Evolutionary conservation across 2,888 invertebrate genomes (phyloP).

Genomic region (Frankliniella fusca): DNA sequence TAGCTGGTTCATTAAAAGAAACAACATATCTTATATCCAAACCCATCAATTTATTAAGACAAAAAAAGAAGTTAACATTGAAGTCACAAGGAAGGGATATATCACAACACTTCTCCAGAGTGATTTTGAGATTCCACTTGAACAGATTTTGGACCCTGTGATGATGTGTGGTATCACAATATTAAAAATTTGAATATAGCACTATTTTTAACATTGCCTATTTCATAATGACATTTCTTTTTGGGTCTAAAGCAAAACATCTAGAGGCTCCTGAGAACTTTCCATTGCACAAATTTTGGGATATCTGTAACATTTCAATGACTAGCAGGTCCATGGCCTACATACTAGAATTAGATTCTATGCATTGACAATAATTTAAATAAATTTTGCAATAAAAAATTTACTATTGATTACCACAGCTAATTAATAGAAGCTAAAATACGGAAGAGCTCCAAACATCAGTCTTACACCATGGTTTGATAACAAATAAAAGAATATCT

Average conservation of each 20-base stretch:
- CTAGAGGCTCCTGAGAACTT: background rate
- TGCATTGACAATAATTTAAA: background rate
- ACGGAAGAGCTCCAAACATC: background rate
- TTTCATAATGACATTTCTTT: background rate
- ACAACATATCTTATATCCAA: background rate
- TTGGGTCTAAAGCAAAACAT: background rate
- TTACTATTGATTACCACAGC: background rate
- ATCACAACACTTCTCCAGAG: background rate
- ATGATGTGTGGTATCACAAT: constrained; percentile 11
- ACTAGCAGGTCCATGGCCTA: background rate
- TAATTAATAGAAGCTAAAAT: background rate
- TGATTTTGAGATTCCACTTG: constrained; percentile 14
- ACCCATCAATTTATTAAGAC: constrained; percentile 13
- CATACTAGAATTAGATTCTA: background rate
- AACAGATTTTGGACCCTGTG: constrained; percentile 10
- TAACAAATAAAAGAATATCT: no score
- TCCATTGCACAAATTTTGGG: no score
- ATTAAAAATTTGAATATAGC: no score
- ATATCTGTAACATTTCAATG: background rate
- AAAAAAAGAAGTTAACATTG: background rate
- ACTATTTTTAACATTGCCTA: no score
- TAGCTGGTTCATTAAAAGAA: background rate
- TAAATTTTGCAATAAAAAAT: background rate
- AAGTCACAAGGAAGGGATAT: background rate
- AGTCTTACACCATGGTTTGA: background rate